Conservation (phyloP, 2,797 vertebrate species). For the Anguilla marmorata region DNA sequence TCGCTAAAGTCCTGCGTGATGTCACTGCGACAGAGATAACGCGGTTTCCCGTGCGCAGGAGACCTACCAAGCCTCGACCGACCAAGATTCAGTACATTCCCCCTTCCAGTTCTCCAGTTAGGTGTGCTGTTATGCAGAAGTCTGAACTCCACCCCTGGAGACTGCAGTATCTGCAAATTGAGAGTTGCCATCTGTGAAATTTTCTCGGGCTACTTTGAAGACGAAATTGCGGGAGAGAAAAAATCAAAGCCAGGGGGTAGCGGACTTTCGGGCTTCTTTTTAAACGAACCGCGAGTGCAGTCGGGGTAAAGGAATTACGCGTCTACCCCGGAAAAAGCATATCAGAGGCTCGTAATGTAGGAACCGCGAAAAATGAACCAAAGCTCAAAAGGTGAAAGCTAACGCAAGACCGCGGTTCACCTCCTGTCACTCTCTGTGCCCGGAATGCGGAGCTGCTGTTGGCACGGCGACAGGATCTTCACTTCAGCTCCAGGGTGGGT, state of each 20-base stretch:
- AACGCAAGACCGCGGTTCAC: not conserved
- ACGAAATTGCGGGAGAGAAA: not conserved
- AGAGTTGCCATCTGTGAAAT: not conserved
- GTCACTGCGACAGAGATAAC: slow-evolving; percentile 33
- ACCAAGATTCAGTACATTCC: not conserved
- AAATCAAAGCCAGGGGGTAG: not conserved
- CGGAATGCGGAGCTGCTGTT: not conserved
- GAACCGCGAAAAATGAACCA: not conserved
- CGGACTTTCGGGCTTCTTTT: not conserved
- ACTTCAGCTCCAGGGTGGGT: not conserved
- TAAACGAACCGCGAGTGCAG: not conserved
- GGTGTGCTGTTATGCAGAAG: not conserved
- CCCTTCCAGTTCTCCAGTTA: not conserved
- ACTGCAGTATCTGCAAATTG: not conserved
- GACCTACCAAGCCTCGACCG: not conserved
- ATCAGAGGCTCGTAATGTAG: not conserved
- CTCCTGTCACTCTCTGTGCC: not conserved
- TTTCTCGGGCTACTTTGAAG: not conserved
- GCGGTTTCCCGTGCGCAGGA: not conserved
- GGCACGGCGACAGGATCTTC: not conserved
- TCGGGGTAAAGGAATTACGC: not conserved
- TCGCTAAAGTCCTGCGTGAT: slow-evolving; percentile 23
- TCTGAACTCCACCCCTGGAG: not conserved
- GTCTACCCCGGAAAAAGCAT: not conserved
- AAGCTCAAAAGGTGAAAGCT: not conserved